Evolutionary conservation across 2,888 invertebrate genomes (phyloP).

Genomic region (Dynastes tityus): DNA sequence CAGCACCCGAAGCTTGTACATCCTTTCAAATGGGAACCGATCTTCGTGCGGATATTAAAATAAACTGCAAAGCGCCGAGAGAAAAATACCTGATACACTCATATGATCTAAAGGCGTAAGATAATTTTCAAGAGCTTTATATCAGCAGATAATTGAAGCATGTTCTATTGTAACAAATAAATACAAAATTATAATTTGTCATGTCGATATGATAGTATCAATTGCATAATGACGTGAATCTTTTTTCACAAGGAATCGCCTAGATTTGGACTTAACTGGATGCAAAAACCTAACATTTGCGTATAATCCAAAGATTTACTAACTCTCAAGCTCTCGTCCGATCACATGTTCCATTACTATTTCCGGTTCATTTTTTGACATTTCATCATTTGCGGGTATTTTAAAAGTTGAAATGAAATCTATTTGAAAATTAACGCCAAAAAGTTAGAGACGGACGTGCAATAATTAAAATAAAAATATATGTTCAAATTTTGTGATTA

Average conservation of each 20-base stretch:
- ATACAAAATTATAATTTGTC: background rate
- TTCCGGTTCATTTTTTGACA: too few species aligned
- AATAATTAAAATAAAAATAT: too few species aligned
- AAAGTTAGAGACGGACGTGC: too few species aligned
- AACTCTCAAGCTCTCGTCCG: too few species aligned
- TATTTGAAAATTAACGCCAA: too few species aligned
- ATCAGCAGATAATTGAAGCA: conserved; percentile 34
- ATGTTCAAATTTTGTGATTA: too few species aligned
- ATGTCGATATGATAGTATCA: background rate
- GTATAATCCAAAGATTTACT: too few species aligned
- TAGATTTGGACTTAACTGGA: background rate
- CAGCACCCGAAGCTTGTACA: conserved; percentile 24
- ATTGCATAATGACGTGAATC: background rate
- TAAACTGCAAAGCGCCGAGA: conserved; percentile 1
- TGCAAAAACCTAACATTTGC: too few species aligned
- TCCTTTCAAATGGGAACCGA: background rate
- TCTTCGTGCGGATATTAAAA: too few species aligned
- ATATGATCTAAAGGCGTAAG: conserved; percentile 10
- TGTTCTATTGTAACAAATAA: conserved; percentile 2
- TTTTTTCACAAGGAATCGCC: background rate
- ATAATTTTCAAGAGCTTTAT: conserved; percentile 39
- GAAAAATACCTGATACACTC: background rate
- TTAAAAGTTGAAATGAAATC: too few species aligned
- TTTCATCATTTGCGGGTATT: too few species aligned
- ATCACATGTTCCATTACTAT: too few species aligned